Percentiles rank a stretch among this genome's conserved stretches.
Conservation (phyloP, 1,140 invertebrate genomes). For the Acromyrmex heyeri region DNA sequence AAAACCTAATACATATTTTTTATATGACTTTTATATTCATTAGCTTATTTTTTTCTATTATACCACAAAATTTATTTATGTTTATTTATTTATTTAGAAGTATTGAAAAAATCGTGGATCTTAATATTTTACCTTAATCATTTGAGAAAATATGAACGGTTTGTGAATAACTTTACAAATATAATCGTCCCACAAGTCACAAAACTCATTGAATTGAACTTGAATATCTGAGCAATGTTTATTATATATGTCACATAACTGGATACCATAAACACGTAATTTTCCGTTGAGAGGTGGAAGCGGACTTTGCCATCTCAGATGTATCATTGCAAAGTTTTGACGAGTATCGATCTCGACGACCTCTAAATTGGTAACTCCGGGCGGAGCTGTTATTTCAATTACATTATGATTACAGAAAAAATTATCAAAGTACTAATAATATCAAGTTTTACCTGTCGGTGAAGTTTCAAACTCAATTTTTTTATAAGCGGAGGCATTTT, state of each 20-base stretch:
- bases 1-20: slow-evolving; percentile 53
- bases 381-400: slow-evolving; percentile 62
- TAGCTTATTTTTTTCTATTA: background rate
- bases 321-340: background rate
- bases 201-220: slow-evolving; percentile 53
- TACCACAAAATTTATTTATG: background rate
- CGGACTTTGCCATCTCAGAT: slow-evolving; percentile 71
- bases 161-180: slow-evolving; percentile 62
- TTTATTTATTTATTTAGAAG: background rate
- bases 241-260: background rate
- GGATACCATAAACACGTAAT: slow-evolving; percentile 31
- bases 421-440: background rate
- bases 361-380: slow-evolving; percentile 59
- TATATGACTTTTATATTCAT: background rate
- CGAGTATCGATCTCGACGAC: slow-evolving; percentile 58
- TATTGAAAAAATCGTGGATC: background rate
- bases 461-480: slow-evolving; percentile 48
- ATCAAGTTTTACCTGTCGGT: slow-evolving; percentile 54
- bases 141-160: background rate
- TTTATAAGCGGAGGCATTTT: slow-evolving; percentile 50
- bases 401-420: background rate
- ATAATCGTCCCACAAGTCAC: slow-evolving; percentile 65
- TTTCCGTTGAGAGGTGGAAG: slow-evolving; percentile 66
- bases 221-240: background rate
- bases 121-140: slow-evolving; percentile 6